These are phyloP conservation scores for Tubulanus polymorphus DNA, from an alignment of 2,888 invertebrate species.

Conservation along the genomic window DNA sequence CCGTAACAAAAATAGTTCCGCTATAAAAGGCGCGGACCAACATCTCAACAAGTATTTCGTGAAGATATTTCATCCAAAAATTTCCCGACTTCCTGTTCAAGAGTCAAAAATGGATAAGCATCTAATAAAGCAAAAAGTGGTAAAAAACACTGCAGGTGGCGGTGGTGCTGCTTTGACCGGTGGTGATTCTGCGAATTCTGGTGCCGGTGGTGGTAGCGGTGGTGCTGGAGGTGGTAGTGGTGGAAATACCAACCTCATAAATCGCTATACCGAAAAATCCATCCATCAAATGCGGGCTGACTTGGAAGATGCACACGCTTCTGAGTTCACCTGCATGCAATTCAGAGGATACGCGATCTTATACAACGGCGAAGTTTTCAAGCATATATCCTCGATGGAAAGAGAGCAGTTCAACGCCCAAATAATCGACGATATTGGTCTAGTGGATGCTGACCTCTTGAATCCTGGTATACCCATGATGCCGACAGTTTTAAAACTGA, in stretches of 20 bases:
- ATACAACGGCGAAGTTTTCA: conserved; percentile 1
- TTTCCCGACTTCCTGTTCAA: neutral
- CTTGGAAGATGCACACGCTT: conserved; percentile 1
- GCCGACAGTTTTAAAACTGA: neutral
- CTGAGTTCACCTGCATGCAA: conserved; percentile 1
- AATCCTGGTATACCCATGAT: conserved; percentile 1
- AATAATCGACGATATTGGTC: neutral
- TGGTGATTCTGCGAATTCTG: neutral
- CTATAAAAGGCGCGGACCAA: neutral
- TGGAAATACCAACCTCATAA: neutral
- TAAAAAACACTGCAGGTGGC: neutral
- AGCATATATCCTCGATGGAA: neutral
- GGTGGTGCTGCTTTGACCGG: neutral
- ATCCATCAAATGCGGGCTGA: neutral
- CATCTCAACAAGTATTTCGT: no score
- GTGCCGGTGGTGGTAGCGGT: neutral
- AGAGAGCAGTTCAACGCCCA: conserved; percentile 1
- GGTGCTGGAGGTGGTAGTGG: neutral
- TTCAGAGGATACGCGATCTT: neutral
- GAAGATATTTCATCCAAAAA: no score
- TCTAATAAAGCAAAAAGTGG: neutral
- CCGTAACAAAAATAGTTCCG: neutral
- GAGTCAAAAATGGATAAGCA: neutral
- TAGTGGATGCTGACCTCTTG: neutral
- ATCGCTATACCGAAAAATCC: neutral